phyloP scores from a whole-genome alignment of 1,140 invertebrate genomes.

The Drosophila subpulchrella region DNA sequence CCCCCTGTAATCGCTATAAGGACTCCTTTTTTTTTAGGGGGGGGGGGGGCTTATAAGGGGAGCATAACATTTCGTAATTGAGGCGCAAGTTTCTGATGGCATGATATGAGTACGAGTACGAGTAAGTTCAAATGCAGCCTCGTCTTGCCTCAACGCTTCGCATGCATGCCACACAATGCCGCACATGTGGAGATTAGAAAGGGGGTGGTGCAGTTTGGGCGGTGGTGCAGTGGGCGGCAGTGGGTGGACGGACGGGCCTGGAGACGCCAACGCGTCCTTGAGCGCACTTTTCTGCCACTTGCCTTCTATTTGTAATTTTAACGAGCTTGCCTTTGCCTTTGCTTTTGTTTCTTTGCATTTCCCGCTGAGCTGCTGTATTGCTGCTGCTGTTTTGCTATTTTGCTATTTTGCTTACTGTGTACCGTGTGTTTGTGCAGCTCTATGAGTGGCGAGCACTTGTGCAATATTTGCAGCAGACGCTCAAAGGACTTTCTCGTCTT shows the following conservation, averaged over 20 bases:
- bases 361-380: conserved; percentile 39
- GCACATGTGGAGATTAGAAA: conserved; percentile 38
- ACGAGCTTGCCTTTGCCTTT: conserved; percentile 65
- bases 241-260: conserved; percentile 5
- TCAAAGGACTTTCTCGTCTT: conserved; percentile 44
- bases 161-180: conserved; percentile 52
- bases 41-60: not conserved
- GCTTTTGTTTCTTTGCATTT: conserved; percentile 16
- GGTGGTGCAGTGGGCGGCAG: not conserved
- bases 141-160: conserved; percentile 48
- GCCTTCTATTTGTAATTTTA: conserved; percentile 83
- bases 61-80: conserved; percentile 58
- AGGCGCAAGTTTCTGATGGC: conserved; percentile 52
- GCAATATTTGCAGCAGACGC: conserved; percentile 67
- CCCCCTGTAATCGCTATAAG: conserved; percentile 5
- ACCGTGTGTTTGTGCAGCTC: conserved; percentile 52
- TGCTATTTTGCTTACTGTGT: conserved; percentile 66
- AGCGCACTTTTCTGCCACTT: conserved; percentile 82
- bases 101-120: conserved; percentile 33
- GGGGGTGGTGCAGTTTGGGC: not conserved
- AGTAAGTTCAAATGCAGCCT: conserved; percentile 60
- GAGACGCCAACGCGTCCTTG: conserved; percentile 75
- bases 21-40: not conserved
- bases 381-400: conserved; percentile 56
- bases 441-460: conserved; percentile 70